These are phyloP conservation scores for Volucella inanis DNA, from an alignment of 2,888 invertebrate species.

Conservation along the genomic window DNA sequence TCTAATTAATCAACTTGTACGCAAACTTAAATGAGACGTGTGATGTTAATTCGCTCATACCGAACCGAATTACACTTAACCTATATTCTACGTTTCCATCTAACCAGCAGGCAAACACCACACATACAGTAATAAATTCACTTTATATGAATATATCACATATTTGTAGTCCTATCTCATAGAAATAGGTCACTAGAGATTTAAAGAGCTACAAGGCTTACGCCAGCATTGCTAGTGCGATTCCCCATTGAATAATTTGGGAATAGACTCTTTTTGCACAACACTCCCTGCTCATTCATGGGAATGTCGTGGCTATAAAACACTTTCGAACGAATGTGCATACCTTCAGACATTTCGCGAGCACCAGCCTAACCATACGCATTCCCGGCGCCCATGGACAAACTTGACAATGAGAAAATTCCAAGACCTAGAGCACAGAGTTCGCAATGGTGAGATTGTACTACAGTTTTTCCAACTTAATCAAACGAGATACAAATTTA, in stretches of 20 bases:
- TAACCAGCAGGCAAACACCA: no score
- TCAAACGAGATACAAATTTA: background rate
- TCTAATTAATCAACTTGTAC: no score
- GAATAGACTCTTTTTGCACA: slow-evolving; percentile 52
- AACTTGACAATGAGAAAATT: no score
- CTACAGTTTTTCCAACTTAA: no score
- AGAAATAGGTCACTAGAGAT: slow-evolving; percentile 26
- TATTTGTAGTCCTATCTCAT: no score
- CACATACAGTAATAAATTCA: background rate
- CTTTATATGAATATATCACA: slow-evolving; percentile 25
- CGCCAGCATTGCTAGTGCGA: slow-evolving; percentile 50
- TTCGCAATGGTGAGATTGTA: slow-evolving; percentile 53
- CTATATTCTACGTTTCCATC: no score
- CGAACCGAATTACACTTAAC: no score
- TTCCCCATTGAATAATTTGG: slow-evolving; percentile 74
- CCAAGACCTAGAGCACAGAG: no score
- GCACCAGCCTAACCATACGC: slow-evolving; percentile 50
- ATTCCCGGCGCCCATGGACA: background rate
- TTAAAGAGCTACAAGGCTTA: slow-evolving; percentile 31
- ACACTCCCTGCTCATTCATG: slow-evolving; percentile 58
- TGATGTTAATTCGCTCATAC: no score
- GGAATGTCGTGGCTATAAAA: slow-evolving; percentile 58
- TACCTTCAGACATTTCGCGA: slow-evolving; percentile 62
- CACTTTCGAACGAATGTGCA: slow-evolving; percentile 21
- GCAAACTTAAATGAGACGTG: no score